Base-by-base conservation (phyloP, 2,113 vertebrate species). In the Rhinolophus sinicus region DNA sequence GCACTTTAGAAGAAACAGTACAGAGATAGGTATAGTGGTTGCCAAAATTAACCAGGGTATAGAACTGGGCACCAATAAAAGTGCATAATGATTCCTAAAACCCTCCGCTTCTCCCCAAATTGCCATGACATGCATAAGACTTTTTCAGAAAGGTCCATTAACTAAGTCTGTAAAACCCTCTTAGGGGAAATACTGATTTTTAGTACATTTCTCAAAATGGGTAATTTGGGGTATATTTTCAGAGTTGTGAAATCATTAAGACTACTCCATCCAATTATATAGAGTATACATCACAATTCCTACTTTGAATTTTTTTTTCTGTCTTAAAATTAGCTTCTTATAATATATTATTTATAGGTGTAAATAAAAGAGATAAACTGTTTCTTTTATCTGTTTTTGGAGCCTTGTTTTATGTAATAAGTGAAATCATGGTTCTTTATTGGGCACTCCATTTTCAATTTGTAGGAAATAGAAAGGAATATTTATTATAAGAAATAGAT, bases 211-310 rank as follows among this genome's bases (percentile, higher is more conserved):
- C 81, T 96, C 58, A 95, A 96, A 95, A 58, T 72, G 54, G 19
- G 21, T 96, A 81, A 96, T 88, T 87, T 89, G 26, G 40, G 18
- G 24, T 3, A 2, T 87, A 93, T 90, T 84, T 77, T 89, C 88
- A 75, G 75, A 90, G 72, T 96, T 96, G 92, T 81, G 62, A 76
- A 90, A 93, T 95, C 35, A 82, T 89, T 96, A 94, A 77, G 56
- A 80, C 70, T 97, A 69, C 65, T 97, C 85, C 70, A 8, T 75
- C 50, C 62, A 94, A 73, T 87, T 94, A 88, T 80, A 28, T 60
- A 72, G 11, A 67, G 8, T n/a, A 6, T 65, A 12, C 6, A 80
- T 97, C n/a, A 64, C 26, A 81, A 47, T 97, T 90, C 35, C 5
- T 81, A 40, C 52, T 90, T 95, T 92, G n/a, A 77, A 88, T 89